Conservation (phyloP, 2,113 vertebrate species). For the Mustelus asterias region DNA sequence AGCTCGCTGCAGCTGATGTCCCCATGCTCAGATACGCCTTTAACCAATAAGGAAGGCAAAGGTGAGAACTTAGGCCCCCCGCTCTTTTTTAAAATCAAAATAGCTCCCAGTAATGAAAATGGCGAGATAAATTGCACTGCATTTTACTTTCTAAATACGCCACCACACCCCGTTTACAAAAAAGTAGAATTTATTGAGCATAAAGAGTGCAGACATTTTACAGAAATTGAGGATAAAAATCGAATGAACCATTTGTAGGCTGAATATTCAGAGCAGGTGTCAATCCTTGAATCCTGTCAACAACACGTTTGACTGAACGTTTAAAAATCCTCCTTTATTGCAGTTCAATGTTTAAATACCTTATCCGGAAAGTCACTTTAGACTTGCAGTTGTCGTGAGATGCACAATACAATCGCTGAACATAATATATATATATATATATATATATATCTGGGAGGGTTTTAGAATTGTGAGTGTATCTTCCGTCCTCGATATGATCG, state of each 20-base stretch:
- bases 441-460: neutral
- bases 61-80: neutral
- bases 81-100: neutral
- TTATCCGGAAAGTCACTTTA: neutral
- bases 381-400: neutral
- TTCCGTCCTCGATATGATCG: neutral
- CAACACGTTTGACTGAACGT: neutral
- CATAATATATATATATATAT: no score
- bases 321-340: neutral
- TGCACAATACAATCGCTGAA: neutral
- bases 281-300: neutral
- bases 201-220: neutral
- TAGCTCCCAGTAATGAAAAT: neutral
- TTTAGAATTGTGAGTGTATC: neutral
- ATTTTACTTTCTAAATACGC: neutral
- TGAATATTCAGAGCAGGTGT: neutral
- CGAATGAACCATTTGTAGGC: neutral
- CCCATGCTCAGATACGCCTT: neutral
- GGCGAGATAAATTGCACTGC: neutral
- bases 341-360: neutral
- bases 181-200: neutral
- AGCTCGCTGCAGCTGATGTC: neutral
- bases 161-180: neutral
- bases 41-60: neutral
- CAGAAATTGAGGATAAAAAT: neutral